Evolutionary conservation across 2,797 vertebrate species (phyloP), one percentile per base, ranked within the genome.

Genomic region (Pterois miles): DNA sequence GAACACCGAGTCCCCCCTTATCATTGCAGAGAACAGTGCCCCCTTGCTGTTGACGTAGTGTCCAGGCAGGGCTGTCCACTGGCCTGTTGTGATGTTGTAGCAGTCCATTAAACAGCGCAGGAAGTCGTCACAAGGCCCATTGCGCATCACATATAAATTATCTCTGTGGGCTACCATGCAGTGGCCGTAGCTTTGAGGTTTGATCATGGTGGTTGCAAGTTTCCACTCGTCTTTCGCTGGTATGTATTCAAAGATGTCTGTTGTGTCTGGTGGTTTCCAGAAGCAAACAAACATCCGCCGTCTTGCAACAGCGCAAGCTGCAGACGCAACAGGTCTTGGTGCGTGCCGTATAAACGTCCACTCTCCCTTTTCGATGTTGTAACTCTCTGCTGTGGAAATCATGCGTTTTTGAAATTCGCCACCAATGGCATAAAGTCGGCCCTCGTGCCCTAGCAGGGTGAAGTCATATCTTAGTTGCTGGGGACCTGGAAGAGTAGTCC

Each of bases 41-140:
- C 98, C 98, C 76, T 99, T 99, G 91, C 98, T 99, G 91, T 99
- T 99, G 38, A 98, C 90, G 52, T 98, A 99, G 81, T 96, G 95
- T 10, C 98, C 98, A 0, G 95, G 91, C 82, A 99, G 67, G 25
- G 97, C 94, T 0, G 95, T 98, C 98, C 98, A 99, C 89, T 99
- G 98, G 74, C 94, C 96, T 0, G 97, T 97, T 0, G 95, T 97
- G 62, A 99, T 93, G 85, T 97, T 98, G 90, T 97, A 97, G 86
- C 96, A 95, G 75, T 99, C 98, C 14, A 99, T 97, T 38, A 96
- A 88, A 1, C 98, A 99, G 11, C 96, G 96, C 71, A 99, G 72
- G 86, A 99, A 99, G 87, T 99, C 98, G 0, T 97, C 98, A 0
- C 92, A 93, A 2, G 97, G 98, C 14, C 98, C 98, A 0, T 99